Evolutionary conservation across 2,888 invertebrate genomes (phyloP).

Genomic region (Torymus texanus): DNA sequence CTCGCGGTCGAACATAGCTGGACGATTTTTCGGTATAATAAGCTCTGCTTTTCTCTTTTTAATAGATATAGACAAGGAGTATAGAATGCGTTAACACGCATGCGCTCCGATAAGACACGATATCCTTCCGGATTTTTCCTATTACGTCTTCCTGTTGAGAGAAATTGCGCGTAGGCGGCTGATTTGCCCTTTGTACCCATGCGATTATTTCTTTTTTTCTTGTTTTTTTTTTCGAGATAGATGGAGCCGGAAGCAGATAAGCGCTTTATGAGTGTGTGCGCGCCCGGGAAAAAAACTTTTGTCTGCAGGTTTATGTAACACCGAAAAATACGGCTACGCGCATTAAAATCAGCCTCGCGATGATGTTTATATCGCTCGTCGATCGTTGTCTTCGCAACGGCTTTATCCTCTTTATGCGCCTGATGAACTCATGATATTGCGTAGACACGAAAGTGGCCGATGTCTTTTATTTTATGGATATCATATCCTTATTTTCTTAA

Average conservation of each 20-base stretch:
- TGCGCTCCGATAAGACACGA: too few relatives aligned
- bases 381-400: background rate
- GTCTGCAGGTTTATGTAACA: background rate
- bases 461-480: conserved; percentile 8
- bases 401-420: background rate
- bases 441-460: conserved; percentile 17
- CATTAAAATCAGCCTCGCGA: too few relatives aligned
- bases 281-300: background rate
- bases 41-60: too few relatives aligned
- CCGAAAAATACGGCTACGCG: too few relatives aligned
- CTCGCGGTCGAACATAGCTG: background rate
- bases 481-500: background rate
- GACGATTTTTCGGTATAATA: too few relatives aligned
- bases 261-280: background rate
- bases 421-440: background rate
- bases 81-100: too few relatives aligned
- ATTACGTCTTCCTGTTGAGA: too few relatives aligned
- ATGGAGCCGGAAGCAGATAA: conserved; percentile 35
- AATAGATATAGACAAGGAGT: too few relatives aligned
- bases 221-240: background rate
- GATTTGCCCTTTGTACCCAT: too few relatives aligned
- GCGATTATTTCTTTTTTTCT: background rate
- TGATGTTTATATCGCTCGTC: background rate
- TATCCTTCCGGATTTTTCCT: too few relatives aligned
- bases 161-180: too few relatives aligned